Conservation (phyloP, 2,888 invertebrate species). For the Synanthedon tipuliformis region DNA sequence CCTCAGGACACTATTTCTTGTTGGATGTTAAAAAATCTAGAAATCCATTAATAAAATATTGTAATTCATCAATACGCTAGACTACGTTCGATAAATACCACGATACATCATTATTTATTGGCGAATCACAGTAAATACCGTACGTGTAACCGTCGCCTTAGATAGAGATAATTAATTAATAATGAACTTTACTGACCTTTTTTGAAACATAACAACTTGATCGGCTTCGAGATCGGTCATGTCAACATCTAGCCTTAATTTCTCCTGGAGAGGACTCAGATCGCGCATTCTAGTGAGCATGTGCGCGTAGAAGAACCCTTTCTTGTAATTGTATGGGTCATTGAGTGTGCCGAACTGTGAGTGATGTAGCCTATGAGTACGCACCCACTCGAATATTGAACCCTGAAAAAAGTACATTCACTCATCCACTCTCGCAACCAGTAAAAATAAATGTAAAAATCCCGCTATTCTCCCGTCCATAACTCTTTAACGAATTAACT, state of each 20-base stretch:
- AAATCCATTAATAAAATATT: no score
- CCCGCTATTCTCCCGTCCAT: no score
- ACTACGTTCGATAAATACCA: no score
- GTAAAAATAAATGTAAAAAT: no score
- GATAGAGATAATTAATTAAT: neutral
- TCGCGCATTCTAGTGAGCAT: conserved; percentile 76
- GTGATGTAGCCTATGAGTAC: conserved; percentile 85
- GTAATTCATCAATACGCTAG: no score
- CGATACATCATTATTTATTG: no score
- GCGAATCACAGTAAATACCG: no score
- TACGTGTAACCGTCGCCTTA: no score
- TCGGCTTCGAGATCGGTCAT: conserved; percentile 84
- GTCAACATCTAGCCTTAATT: conserved; percentile 76
- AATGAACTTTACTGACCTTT: conserved; percentile 64
- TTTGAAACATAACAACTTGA: conserved; percentile 83
- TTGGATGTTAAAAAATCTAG: no score
- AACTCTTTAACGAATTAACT: no score
- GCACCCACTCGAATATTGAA: conserved; percentile 86
- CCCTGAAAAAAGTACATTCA: conserved; percentile 67
- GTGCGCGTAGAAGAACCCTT: conserved; percentile 86
- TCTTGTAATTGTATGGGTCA: conserved; percentile 84
- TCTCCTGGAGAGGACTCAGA: conserved; percentile 74
- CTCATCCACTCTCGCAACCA: no score
- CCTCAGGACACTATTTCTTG: no score
- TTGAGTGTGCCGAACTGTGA: conserved; percentile 79